Percentiles rank a stretch among this genome's conserved stretches.
Evolutionary conservation across 2,888 invertebrate genomes (phyloP).

Genomic region (Caenorhabditis virilis): DNA sequence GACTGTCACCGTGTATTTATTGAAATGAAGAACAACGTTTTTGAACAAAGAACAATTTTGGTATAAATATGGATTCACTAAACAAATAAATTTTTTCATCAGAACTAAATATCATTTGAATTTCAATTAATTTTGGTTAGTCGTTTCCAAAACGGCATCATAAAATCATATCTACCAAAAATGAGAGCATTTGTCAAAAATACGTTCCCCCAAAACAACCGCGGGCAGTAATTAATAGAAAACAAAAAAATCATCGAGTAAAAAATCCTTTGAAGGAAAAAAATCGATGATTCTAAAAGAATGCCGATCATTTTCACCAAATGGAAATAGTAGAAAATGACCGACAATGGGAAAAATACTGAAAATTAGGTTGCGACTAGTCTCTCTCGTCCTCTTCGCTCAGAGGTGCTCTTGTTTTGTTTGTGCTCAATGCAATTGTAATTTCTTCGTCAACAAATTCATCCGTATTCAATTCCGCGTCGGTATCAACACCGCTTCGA

Average conservation of each 20-base stretch:
- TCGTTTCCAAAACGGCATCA: conserved; percentile 41
- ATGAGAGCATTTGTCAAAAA: conserved; percentile 36
- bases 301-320: no score
- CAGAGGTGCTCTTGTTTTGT: conserved; percentile 45
- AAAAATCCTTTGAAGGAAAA: conserved; percentile 13
- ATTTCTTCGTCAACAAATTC: conserved; percentile 64
- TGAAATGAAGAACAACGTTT: no score
- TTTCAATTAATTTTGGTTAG: neutral
- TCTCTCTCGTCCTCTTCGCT: conserved; percentile 46
- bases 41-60: no score
- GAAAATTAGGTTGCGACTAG: conserved; percentile 10
- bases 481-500: conserved; percentile 53
- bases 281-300: no score
- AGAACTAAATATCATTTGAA: no score
- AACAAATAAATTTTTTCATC: no score
- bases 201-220: neutral
- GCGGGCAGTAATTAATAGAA: conserved; percentile 1
- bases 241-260: conserved; percentile 10
- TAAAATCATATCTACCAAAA: conserved; percentile 36
- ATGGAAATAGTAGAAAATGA: conserved; percentile 5
- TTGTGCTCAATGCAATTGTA: conserved; percentile 60
- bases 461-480: conserved; percentile 33
- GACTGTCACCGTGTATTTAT: no score
- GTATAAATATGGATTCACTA: no score
- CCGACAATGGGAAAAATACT: conserved; percentile 1